Evolutionary conservation across 2,888 invertebrate genomes (phyloP).

Genomic region (Lucinisca nassula): DNA sequence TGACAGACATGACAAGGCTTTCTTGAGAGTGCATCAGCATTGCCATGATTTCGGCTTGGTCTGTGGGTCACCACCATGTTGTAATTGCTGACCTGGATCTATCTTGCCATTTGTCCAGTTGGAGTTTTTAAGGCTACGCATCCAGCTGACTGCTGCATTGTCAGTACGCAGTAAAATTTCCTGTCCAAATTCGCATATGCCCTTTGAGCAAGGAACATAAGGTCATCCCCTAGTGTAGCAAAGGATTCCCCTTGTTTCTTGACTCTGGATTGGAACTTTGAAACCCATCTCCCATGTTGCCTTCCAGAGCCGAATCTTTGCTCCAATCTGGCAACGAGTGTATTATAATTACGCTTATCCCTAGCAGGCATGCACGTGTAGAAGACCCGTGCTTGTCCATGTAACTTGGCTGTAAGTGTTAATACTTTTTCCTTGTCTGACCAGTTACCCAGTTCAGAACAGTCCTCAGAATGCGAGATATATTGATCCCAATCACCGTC

Average conservation of each 20-base stretch:
- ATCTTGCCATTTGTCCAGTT: neutral
- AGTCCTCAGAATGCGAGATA: conserved; percentile 32
- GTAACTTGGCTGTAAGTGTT: conserved; percentile 9
- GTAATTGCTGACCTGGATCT: no score
- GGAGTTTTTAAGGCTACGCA: conserved; percentile 44
- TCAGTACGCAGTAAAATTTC: conserved; percentile 42
- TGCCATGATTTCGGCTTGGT: no score
- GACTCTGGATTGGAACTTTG: conserved; percentile 11
- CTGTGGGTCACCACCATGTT: no score
- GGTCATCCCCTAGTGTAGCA: conserved; percentile 37
- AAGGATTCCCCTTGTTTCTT: conserved; percentile 18
- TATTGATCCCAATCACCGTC: conserved; percentile 17
- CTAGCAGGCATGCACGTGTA: conserved; percentile 2
- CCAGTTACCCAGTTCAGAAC: conserved; percentile 28
- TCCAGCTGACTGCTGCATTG: conserved; percentile 61
- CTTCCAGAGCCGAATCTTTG: conserved; percentile 33
- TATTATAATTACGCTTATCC: neutral
- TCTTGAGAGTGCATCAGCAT: no score
- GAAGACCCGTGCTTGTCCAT: conserved; percentile 26
- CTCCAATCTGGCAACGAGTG: neutral
- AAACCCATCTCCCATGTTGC: conserved; percentile 33
- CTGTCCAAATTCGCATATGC: conserved; percentile 23
- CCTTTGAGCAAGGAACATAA: conserved; percentile 3
- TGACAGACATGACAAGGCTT: no score
- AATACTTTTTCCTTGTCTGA: conserved; percentile 10